phyloP scores from a whole-genome alignment of 2,888 invertebrate genomes.

The Anticlea derivata region DNA sequence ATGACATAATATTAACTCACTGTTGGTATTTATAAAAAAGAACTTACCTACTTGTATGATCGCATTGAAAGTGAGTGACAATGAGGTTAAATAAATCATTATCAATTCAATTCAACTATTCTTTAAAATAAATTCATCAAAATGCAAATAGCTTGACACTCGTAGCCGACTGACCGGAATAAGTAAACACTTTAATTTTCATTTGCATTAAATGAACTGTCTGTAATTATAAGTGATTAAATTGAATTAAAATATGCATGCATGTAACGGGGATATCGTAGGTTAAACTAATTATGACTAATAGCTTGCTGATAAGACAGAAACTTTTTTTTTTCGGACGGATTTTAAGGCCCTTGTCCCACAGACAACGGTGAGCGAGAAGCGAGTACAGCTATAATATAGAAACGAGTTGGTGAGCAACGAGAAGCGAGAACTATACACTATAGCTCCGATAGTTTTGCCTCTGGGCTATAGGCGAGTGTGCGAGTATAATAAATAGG shows the following conservation, averaged over 20 bases:
- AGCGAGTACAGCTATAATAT: no score
- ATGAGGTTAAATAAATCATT: slow-evolving; percentile 11
- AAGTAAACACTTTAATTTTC: slow-evolving; percentile 17
- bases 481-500: no score
- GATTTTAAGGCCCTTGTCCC: no score
- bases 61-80: slow-evolving; percentile 6
- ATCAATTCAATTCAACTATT: slow-evolving; percentile 9
- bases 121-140: slow-evolving; percentile 19
- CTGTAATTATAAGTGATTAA: slow-evolving; percentile 37
- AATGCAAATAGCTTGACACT: slow-evolving; percentile 23
- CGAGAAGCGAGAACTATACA: no score
- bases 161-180: slow-evolving; percentile 24
- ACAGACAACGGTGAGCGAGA: no score
- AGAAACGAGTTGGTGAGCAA: no score
- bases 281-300: slow-evolving; percentile 20
- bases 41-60: not conserved
- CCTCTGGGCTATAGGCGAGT: no score
- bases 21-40: not conserved
- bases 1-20: slow-evolving; percentile 3
- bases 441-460: no score
- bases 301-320: not conserved
- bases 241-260: slow-evolving; percentile 24
- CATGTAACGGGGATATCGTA: slow-evolving; percentile 35
- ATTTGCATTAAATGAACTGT: slow-evolving; percentile 52
- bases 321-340: no score